Percentiles rank a stretch among this genome's conserved stretches.
Evolutionary conservation across 2,888 invertebrate species (phyloP).

Genomic region (Abrostola tripartita): DNA sequence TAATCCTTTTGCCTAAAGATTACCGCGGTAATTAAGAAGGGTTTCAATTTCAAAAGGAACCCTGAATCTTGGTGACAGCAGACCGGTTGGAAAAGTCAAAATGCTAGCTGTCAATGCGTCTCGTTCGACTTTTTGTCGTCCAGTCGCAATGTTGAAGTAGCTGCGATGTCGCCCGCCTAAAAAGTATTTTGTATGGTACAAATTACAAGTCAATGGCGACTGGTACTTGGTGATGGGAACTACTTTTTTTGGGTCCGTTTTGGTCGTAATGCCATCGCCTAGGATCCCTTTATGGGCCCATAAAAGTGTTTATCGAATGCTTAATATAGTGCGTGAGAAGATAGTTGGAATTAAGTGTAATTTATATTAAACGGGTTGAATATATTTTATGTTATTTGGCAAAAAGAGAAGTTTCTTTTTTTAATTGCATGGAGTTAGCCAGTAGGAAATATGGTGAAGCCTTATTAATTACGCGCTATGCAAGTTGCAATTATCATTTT

Average conservation of each 20-base stretch:
- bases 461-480: no score
- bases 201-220: constrained; percentile 15
- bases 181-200: constrained; percentile 42
- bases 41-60: constrained; percentile 6
- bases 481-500: no score
- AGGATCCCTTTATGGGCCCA: neutral
- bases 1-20: no score
- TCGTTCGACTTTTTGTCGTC: constrained; percentile 60
- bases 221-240: constrained; percentile 8
- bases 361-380: no score
- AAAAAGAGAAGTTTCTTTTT: no score
- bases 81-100: constrained; percentile 63
- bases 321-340: no score
- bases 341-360: no score
- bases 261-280: neutral
- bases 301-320: no score
- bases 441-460: no score
- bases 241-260: constrained; percentile 16
- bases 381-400: no score
- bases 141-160: constrained; percentile 54
- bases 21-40: neutral
- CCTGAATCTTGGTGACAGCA: neutral
- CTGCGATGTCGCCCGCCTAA: constrained; percentile 57
- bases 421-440: no score
- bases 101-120: constrained; percentile 60